Evolutionary conservation across 92 coral and sea anemone species (phyloP).

Genomic region (Umimayanthus chanpuru): DNA sequence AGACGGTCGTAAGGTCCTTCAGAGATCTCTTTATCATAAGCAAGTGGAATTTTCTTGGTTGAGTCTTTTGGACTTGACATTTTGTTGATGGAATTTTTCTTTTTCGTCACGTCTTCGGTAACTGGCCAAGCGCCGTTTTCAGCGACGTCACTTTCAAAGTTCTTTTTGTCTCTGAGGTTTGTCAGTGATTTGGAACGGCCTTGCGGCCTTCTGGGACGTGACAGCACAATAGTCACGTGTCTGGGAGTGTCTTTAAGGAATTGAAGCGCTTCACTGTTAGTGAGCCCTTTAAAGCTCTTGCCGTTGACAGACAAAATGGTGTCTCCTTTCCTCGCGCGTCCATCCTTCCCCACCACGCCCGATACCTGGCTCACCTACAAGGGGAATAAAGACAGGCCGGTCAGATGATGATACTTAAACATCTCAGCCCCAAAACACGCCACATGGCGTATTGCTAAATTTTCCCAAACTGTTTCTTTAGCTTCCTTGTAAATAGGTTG

Average conservation of each 20-base stretch:
- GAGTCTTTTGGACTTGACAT: conserved; percentile 47
- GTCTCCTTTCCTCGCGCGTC: conserved; percentile 90
- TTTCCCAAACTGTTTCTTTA: too few species aligned
- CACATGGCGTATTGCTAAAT: too few species aligned
- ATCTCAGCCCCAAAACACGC: too few species aligned
- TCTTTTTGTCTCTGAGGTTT: conserved; percentile 62
- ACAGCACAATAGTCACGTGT: conserved; percentile 80
- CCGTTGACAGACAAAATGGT: conserved; percentile 85
- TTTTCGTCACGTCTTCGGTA: conserved; percentile 67
- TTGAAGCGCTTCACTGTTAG: conserved; percentile 66
- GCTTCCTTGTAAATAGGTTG: too few species aligned
- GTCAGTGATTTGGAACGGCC: conserved; percentile 58
- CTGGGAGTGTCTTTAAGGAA: conserved; percentile 78
- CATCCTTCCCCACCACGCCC: conserved; percentile 84
- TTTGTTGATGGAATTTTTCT: conserved; percentile 52
- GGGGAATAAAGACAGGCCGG: neutral
- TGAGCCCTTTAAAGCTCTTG: conserved; percentile 74
- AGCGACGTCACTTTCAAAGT: conserved; percentile 39
- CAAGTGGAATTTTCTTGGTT: conserved; percentile 67
- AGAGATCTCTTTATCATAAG: conserved; percentile 54
- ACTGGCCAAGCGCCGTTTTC: conserved; percentile 94
- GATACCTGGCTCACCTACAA: conserved; percentile 80
- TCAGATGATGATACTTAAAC: neutral
- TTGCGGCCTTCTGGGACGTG: conserved; percentile 71
- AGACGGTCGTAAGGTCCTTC: conserved; percentile 72